Evolutionary conservation across 2,797 vertebrate species (phyloP).

Genomic region (Triplophysa yarkandensis): DNA sequence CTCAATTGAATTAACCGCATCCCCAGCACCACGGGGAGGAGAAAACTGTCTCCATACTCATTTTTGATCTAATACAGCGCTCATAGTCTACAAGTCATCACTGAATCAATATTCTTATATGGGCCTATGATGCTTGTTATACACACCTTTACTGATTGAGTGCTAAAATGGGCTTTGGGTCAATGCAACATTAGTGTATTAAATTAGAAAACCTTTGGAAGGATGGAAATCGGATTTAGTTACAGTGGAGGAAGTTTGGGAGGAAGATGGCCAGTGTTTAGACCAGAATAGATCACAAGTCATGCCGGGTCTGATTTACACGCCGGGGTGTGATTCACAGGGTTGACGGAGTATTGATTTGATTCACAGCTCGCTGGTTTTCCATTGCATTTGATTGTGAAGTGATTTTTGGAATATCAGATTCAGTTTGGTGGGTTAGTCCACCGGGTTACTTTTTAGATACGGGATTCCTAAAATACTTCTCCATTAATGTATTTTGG

Average conservation of each 20-base stretch:
- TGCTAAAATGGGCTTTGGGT: constrained; percentile 42
- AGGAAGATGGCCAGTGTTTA: constrained; percentile 24
- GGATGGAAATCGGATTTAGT: constrained; percentile 52
- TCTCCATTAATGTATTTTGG: not conserved
- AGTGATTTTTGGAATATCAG: not conserved
- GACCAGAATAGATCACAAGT: constrained; percentile 46
- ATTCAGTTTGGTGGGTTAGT: not conserved
- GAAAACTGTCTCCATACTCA: constrained; percentile 14
- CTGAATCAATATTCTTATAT: constrained; percentile 55
- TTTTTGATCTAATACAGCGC: constrained; percentile 30
- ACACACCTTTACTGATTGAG: constrained; percentile 44
- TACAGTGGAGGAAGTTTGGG: constrained; percentile 42
- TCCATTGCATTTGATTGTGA: not conserved
- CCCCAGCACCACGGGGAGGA: constrained; percentile 22
- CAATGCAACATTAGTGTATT: constrained; percentile 55
- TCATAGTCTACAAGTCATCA: constrained; percentile 34
- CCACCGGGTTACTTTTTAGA: not conserved
- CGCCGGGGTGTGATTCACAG: constrained; percentile 2
- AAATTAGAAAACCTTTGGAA: constrained; percentile 56
- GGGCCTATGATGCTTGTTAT: constrained; percentile 40
- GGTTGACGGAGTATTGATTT: not conserved
- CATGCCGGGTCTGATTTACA: constrained; percentile 18
- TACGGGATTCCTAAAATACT: not conserved
- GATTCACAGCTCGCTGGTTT: constrained; percentile 7
- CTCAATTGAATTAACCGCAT: constrained; percentile 51